A percentile compares a stretch with the other conserved stretches of the same genome.
Evolutionary conservation across 2,888 invertebrate genomes (phyloP).

Genomic region (Agonum fuliginosum): DNA sequence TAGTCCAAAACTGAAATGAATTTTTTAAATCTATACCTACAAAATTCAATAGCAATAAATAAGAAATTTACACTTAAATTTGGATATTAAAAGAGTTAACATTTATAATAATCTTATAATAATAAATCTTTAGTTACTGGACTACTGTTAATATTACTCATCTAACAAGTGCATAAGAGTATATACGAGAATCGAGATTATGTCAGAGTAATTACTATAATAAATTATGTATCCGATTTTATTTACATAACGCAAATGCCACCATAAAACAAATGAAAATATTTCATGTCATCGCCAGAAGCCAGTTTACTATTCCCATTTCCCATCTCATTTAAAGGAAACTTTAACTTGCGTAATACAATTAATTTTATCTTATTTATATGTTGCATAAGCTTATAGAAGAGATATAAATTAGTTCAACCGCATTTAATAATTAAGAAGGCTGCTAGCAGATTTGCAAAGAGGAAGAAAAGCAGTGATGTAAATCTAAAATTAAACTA

Average conservation of each 20-base stretch:
- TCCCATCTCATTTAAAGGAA: conserved; percentile 9
- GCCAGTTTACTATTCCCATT: background rate
- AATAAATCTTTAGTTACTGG: no score
- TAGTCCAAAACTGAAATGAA: no score
- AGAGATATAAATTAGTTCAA: conserved; percentile 21
- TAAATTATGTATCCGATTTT: background rate
- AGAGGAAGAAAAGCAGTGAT: conserved; percentile 49
- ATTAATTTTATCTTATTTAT: conserved; percentile 13
- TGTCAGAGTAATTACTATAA: no score
- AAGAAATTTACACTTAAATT: no score
- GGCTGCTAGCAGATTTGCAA: conserved; percentile 5
- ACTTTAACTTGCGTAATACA: conserved; percentile 30
- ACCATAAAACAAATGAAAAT: background rate
- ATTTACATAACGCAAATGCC: background rate
- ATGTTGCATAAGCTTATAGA: conserved; percentile 13
- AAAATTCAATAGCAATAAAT: no score
- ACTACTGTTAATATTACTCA: no score
- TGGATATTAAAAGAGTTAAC: no score
- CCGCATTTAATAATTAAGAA: conserved; percentile 19
- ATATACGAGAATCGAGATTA: no score
- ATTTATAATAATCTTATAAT: no score
- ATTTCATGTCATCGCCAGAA: background rate
- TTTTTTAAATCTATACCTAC: no score
- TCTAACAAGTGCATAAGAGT: no score
- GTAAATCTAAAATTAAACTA: conserved; percentile 18